These are phyloP conservation scores for Drosophila subquinaria DNA, from an alignment of 2,888 invertebrate genomes.

Conservation along the genomic window DNA sequence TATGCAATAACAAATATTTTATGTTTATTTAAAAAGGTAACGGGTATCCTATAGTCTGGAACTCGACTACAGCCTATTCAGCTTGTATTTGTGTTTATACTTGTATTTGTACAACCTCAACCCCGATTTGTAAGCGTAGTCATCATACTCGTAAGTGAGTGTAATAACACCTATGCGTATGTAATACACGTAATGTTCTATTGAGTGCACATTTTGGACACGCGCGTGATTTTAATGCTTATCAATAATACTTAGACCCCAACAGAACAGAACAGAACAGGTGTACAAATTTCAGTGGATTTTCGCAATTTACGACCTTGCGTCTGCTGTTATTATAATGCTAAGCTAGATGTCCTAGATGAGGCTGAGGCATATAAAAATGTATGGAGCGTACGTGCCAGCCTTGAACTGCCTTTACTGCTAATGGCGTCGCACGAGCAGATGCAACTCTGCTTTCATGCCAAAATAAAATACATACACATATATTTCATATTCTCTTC, in stretches of 20 bases:
- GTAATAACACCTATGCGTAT: constrained; percentile 46
- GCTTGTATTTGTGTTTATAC: not conserved
- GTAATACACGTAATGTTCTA: constrained; percentile 61
- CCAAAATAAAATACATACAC: not conserved
- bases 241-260: constrained; percentile 72
- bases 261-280: constrained; percentile 44
- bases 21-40: too few species aligned
- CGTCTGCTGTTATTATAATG: constrained; percentile 30
- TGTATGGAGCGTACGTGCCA: constrained; percentile 67
- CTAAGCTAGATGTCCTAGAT: constrained; percentile 21
- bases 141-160: constrained; percentile 28
- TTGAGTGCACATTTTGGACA: constrained; percentile 68
- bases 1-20: too few species aligned
- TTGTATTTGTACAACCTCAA: not conserved
- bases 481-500: not conserved
- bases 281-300: constrained; percentile 75
- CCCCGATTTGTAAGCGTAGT: constrained; percentile 28
- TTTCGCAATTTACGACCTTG: constrained; percentile 59
- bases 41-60: too few species aligned
- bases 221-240: constrained; percentile 73
- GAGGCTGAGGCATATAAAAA: constrained; percentile 61
- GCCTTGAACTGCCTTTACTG: constrained; percentile 16
- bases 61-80: too few species aligned
- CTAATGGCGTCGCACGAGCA: constrained; percentile 8
- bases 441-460: constrained; percentile 16